Base-by-base conservation (phyloP, 2,888 invertebrate species). In the Homarus gammarus region DNA sequence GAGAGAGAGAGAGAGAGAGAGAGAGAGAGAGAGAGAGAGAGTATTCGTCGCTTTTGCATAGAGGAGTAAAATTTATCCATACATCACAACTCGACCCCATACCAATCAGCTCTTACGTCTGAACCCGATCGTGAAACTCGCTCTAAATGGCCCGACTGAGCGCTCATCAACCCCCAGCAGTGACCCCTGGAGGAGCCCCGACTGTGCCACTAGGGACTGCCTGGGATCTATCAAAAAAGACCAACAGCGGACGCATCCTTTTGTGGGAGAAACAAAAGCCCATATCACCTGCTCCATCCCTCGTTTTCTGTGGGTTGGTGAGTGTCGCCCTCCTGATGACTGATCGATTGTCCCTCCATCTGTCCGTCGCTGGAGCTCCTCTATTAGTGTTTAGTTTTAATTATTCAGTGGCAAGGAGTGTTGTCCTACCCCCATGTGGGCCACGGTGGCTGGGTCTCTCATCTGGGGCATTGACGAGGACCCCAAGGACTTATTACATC, bases 161-260 rank as follows among this genome's bases (percentile, higher is more conserved):
- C 3, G 18, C n/a, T n/a, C n/a, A n/a, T n/a, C n/a, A n/a, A n/a
- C n/a, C n/a, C n/a, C n/a, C n/a, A 2, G 22, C 31, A 72, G 38
- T 27, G 72, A 12, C 72, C 72, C 72, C 38, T 36, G 38, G 3
- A 33, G 33, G 51, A 22, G 36, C 51, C 44, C 40, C 27, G 51
- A 51, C 78, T 31, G 78, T 51, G 49, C 33, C 33, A 49, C 51
- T 33, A 56, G 18, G 51, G 78, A 78, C 51, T 78, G 78, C 78
- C 78, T 38, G 49, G 33, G 49, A 33, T 31, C 33, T 33, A 5
- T 78, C 78, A 51, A 33, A 78, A 78, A 78, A 78, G 78, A 78
- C 78, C 78, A 78, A 78, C 78, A 51, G 51, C 51, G 51, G 31
- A 51, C 78, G 51, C 78, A 78, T 78, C 78, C 78, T 51, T 78